Evolutionary conservation across 2,888 invertebrate genomes (phyloP), one percentile per base, ranked within the genome.

Genomic region (Cryptosula pallasiana): DNA sequence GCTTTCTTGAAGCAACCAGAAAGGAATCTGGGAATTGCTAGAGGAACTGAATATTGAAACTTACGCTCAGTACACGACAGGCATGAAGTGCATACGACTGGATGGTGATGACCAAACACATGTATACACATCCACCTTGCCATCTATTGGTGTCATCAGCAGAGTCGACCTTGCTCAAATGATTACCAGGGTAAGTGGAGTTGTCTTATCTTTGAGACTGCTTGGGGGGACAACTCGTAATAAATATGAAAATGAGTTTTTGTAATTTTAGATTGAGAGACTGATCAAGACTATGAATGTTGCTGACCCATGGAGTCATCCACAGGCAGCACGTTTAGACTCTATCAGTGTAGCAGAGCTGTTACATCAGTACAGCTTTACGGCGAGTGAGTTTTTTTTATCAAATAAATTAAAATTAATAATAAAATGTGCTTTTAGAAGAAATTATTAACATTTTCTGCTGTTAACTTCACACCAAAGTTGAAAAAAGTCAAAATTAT

Each of bases 21-120:
- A 79, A 2, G 81, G 83, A 72, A 79, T 84, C 20, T 81, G 81
- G 76, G 72, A 75, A 5, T 76, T 84, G 63, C 72, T 84, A 36
- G 71, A 78, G 55, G 82, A 84, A 72, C 77, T 84, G 1, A 78
- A 76, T 5, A 71, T 84, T 72, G 77, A 80, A 25, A 78, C 78
- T 0, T 79, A 79, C 72, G 73, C 74, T 1, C 83, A 84, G 76
- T 81, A 80, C 73, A 76, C 76, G 13, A 73, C 74, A 0, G 84
- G 84, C 1, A 77, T 71, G 55, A 83, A 83, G 73, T 71, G 72
- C 57, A 75, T 83, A 32, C 72, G 76, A 1, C 34, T 63, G 3
- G 27, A 63, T n/a, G 5, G 25, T 2, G 63, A 63, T 34, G n/a
- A 9, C 27, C 25, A 63, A 63, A 27, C 63, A 27, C 34, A 9